phyloP scores from a whole-genome alignment of 1,140 invertebrate genomes.

The Belonocnema kinseyi region DNA sequence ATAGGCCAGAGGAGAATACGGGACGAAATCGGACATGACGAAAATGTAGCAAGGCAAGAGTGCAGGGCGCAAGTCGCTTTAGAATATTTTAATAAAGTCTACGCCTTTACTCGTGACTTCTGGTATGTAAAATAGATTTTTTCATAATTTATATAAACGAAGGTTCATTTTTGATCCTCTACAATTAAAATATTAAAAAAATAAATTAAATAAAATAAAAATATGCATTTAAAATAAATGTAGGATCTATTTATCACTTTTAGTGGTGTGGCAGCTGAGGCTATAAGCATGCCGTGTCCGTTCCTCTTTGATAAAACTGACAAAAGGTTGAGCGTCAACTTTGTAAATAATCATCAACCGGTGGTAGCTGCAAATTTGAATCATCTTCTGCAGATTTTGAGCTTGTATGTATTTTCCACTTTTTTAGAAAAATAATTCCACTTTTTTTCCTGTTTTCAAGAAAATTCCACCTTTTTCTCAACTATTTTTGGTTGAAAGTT shows the following conservation, averaged over 20 bases:
- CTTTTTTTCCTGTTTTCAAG: no score
- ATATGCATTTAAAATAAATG: not conserved
- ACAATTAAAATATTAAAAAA: not conserved
- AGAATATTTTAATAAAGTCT: conserved; percentile 58
- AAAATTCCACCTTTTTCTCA: no score
- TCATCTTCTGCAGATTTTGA: conserved; percentile 56
- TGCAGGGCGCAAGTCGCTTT: conserved; percentile 55
- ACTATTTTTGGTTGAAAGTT: no score
- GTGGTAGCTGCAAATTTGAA: conserved; percentile 59
- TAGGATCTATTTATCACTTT: conserved; percentile 14
- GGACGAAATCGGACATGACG: conserved; percentile 43
- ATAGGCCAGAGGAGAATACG: conserved; percentile 45
- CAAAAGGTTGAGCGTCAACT: conserved; percentile 34
- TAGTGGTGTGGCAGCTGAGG: conserved; percentile 58
- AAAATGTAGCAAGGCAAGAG: conserved; percentile 46
- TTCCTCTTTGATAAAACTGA: conserved; percentile 50
- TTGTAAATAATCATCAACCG: conserved; percentile 50
- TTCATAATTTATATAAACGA: not conserved
- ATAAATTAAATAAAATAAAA: not conserved
- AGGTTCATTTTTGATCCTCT: not conserved
- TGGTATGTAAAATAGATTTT: conserved; percentile 50
- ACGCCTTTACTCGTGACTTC: conserved; percentile 59
- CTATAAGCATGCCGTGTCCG: conserved; percentile 51
- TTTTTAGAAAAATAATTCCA: not conserved
- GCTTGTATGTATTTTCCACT: conserved; percentile 54